Percentiles rank a stretch among this genome's conserved stretches.
Conservation (phyloP, 2,113 vertebrate genomes). For the Plecotus auritus region DNA sequence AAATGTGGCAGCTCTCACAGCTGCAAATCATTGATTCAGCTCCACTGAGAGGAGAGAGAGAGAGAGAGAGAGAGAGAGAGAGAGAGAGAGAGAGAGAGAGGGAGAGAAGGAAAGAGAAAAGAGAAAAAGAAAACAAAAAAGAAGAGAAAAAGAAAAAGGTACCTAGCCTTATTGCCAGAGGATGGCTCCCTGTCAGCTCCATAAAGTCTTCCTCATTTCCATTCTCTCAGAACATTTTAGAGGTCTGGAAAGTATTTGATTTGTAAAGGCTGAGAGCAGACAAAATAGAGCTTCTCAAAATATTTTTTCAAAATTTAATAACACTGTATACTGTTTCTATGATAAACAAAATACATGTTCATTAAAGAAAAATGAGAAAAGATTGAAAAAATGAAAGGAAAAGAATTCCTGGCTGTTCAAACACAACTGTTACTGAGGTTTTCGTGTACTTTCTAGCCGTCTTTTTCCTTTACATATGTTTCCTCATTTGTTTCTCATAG, state of each 20-base stretch:
- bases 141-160: not conserved
- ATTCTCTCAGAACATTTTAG: not conserved
- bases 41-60: not conserved
- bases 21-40: slow-evolving; percentile 48
- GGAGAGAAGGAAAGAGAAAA: not conserved
- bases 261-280: not conserved
- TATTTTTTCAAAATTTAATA: not conserved
- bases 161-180: not conserved
- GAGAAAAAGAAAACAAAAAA: not conserved
- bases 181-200: not conserved
- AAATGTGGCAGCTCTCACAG: slow-evolving; percentile 34
- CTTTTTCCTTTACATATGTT: not conserved
- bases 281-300: not conserved
- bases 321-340: not conserved
- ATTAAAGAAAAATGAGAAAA: slow-evolving; percentile 23
- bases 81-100: not conserved
- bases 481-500: not conserved
- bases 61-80: not conserved
- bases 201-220: not conserved
- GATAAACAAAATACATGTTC: not conserved
- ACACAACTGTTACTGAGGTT: not conserved
- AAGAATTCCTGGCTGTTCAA: not conserved
- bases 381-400: not conserved
- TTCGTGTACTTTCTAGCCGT: not conserved
- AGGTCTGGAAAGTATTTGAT: slow-evolving; percentile 6